Base-by-base conservation (phyloP, 1,140 invertebrate species). In the Tetramorium simillimum region DNA sequence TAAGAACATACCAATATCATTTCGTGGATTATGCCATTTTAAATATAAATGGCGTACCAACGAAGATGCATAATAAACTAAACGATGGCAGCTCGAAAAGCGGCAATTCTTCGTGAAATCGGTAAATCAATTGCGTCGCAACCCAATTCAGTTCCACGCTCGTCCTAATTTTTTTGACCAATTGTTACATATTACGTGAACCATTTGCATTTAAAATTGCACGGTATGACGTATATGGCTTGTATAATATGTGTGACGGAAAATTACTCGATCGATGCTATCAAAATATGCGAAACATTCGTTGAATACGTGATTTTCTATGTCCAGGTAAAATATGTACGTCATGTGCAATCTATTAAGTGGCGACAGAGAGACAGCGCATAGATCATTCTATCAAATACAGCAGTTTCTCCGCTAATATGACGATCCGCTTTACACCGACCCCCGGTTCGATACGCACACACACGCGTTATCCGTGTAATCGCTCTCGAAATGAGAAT, bases 321-420 rank as follows among this genome's bases (percentile, higher is more conserved):
- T 49, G 67, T 33, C 12, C 40, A 49, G 40, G 5, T 46, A 40
- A 14, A 58, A 84, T 60, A 49, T n/a, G 18, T 58, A 33, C 21
- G n/a, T 28, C 69, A 49, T 43, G n/a, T 49, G 40, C 37, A 84
- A 84, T 73, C 37, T 53, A 82, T 73, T 73, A 56, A 84, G 67
- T 60, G 53, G 14, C 69, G 28, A 73, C 69, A 84, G 24, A 18
- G 24, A 49, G 80, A 18, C 73, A 46, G 21, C 40, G 21, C 33
- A 70, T 70, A 70, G 65, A 84, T 84, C 69, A 49, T 84, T 84
- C 40, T 43, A 60, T 73, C 80, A 73, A 84, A 84, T 28, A 60
- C 12, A 33, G 24, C 9, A 84, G 69, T 73, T 81, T 62, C 53
- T 73, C 67, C 16, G 51, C 9, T 84, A 84, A 84, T 84, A 73